phyloP scores from a whole-genome alignment of 2,113 vertebrate genomes.

The Lethenteron reissneri region DNA sequence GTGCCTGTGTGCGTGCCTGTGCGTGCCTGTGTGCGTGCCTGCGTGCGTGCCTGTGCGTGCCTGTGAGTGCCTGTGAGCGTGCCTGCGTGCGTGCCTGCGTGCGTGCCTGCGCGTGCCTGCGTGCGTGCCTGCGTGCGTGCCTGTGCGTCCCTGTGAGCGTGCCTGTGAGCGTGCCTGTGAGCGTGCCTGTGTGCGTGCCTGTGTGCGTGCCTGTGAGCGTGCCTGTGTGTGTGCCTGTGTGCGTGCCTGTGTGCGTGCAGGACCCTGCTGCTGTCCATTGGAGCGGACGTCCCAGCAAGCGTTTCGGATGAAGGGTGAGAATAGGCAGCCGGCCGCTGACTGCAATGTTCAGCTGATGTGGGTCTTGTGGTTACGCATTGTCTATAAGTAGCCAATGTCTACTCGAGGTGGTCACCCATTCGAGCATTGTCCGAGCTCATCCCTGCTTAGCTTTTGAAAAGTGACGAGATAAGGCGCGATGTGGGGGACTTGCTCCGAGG shows the following conservation, averaged over 20 bases:
- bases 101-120: conserved; percentile 12
- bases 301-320: conserved; percentile 32
- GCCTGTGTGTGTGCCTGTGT: conserved; percentile 5
- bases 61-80: too few relatives aligned
- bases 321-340: background rate
- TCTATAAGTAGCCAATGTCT: background rate
- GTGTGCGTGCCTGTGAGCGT: conserved; percentile 19
- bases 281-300: conserved; percentile 19
- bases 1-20: conserved; percentile 10
- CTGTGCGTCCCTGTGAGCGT: background rate
- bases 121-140: background rate
- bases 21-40: conserved; percentile 9
- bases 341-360: background rate
- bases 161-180: background rate
- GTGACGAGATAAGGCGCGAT: conserved; percentile 25
- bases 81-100: conserved; percentile 9
- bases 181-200: conserved; percentile 10
- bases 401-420: background rate
- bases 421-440: too few relatives aligned
- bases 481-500: conserved; percentile 27
- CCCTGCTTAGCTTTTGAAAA: background rate
- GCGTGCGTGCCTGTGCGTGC: too few relatives aligned
- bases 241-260: conserved; percentile 20
- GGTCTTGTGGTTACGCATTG: background rate
- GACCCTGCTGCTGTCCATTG: conserved; percentile 41